Percentiles rank a stretch among this genome's conserved stretches.
These are phyloP conservation scores for Melanophora roralis DNA, from an alignment of 2,888 invertebrate genomes.

Conservation along the genomic window DNA sequence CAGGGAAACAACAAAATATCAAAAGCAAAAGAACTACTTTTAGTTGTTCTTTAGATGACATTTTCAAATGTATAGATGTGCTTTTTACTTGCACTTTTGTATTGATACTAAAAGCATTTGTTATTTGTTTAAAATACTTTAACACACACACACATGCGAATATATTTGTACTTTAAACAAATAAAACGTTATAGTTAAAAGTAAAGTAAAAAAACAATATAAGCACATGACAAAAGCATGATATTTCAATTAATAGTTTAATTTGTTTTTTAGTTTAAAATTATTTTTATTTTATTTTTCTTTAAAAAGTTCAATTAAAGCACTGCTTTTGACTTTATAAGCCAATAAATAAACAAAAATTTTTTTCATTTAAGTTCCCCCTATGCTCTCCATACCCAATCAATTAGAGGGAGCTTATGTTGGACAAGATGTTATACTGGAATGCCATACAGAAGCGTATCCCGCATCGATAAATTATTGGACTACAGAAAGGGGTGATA, in stretches of 20 bases:
- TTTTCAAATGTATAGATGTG: constrained; percentile 9
- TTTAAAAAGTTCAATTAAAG: background rate
- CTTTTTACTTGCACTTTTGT: background rate
- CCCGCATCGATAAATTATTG: constrained; percentile 96
- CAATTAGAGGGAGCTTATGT: constrained; percentile 93
- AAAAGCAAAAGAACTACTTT: constrained; percentile 24
- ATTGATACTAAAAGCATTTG: background rate
- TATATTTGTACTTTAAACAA: background rate
- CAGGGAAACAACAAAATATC: background rate
- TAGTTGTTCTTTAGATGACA: constrained; percentile 42
- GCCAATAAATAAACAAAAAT: background rate
- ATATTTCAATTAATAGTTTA: constrained; percentile 52
- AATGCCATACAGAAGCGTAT: constrained; percentile 94
- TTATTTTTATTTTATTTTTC: constrained; percentile 1
- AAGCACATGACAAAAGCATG: constrained; percentile 42
- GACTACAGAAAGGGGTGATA: constrained; percentile 93
- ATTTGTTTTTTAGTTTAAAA: constrained; percentile 38
- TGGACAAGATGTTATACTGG: constrained; percentile 91
- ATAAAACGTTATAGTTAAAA: background rate
- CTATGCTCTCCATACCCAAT: constrained; percentile 95
- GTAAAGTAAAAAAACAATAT: constrained; percentile 1
- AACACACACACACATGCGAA: no score
- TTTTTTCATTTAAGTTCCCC: constrained; percentile 85
- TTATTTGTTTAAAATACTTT: background rate
- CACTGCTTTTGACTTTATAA: background rate